phyloP scores from a whole-genome alignment of 2,888 invertebrate species.

The Gandaritis pyraliata region DNA sequence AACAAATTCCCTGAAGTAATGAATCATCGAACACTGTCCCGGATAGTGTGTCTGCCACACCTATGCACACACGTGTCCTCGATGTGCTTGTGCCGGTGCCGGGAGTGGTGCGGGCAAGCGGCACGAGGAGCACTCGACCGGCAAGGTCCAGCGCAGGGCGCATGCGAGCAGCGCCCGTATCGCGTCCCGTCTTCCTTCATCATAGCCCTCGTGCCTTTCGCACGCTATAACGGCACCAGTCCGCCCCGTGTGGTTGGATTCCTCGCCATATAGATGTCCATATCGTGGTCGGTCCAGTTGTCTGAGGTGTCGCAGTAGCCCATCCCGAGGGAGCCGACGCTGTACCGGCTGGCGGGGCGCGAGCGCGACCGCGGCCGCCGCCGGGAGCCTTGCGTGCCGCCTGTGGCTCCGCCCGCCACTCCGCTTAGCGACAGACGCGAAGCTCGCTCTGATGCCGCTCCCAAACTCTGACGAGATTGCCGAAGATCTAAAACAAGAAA shows the following conservation, averaged over 20 bases:
- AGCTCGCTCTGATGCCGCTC: constrained; percentile 92
- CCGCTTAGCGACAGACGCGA: constrained; percentile 90
- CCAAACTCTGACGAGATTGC: constrained; percentile 93
- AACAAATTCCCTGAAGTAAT: constrained; percentile 37
- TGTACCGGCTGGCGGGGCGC: constrained; percentile 91
- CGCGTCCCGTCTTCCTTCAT: constrained; percentile 54
- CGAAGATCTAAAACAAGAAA: constrained; percentile 87
- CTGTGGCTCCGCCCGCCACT: constrained; percentile 86
- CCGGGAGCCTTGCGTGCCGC: constrained; percentile 85
- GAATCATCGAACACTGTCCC: constrained; percentile 41
- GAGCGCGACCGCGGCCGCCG: constrained; percentile 92
- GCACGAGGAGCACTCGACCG: constrained; percentile 57
- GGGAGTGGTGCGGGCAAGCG: constrained; percentile 46
- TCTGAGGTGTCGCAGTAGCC: constrained; percentile 96
- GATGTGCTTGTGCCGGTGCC: constrained; percentile 36
- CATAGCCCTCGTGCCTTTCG: constrained; percentile 57
- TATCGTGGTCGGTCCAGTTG: constrained; percentile 97
- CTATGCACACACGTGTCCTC: constrained; percentile 38
- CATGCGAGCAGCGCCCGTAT: constrained; percentile 56
- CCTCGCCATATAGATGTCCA: constrained; percentile 97
- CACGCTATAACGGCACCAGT: constrained; percentile 90
- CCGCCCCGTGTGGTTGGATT: constrained; percentile 95
- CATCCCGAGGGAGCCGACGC: constrained; percentile 92
- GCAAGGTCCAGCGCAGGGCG: constrained; percentile 47
- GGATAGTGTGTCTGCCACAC: constrained; percentile 41